Evolutionary conservation across 1,140 invertebrate species (phyloP).

Genomic region (Vollenhovia emeryi): DNA sequence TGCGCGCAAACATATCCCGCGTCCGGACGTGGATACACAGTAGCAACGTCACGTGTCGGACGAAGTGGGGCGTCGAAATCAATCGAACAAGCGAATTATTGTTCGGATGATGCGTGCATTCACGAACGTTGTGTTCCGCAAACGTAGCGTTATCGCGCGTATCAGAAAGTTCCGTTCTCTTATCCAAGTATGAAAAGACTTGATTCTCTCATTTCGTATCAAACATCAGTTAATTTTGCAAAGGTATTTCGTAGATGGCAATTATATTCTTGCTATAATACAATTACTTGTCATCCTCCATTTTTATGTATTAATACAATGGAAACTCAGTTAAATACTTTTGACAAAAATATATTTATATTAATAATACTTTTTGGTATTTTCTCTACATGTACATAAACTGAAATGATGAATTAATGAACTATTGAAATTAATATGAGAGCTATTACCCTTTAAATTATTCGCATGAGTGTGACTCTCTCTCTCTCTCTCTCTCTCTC

Average conservation of each 20-base stretch:
- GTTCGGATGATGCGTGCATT: not conserved
- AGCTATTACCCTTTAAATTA: not conserved
- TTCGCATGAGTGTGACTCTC: not conserved
- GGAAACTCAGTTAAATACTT: not conserved
- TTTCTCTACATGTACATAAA: not conserved
- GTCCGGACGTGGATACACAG: conserved; percentile 34
- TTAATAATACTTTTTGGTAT: not conserved
- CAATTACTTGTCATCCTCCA: not conserved
- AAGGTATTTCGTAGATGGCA: not conserved
- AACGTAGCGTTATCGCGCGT: not conserved
- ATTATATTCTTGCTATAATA: not conserved
- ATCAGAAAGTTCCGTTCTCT: not conserved
- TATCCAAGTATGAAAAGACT: not conserved
- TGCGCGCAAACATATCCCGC: conserved; percentile 50
- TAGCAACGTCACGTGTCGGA: conserved; percentile 29
- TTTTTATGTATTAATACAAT: not conserved
- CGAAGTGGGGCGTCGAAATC: conserved; percentile 45
- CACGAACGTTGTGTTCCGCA: not conserved
- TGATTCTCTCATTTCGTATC: not conserved
- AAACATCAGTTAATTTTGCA: not conserved
- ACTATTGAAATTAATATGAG: not conserved
- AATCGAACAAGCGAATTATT: conserved; percentile 53
- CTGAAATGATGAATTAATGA: not conserved
- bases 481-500: too few relatives aligned
- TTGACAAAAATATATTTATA: not conserved